phyloP scores from a whole-genome alignment of 2,797 vertebrate genomes.

The Eulemur coronatus region DNA sequence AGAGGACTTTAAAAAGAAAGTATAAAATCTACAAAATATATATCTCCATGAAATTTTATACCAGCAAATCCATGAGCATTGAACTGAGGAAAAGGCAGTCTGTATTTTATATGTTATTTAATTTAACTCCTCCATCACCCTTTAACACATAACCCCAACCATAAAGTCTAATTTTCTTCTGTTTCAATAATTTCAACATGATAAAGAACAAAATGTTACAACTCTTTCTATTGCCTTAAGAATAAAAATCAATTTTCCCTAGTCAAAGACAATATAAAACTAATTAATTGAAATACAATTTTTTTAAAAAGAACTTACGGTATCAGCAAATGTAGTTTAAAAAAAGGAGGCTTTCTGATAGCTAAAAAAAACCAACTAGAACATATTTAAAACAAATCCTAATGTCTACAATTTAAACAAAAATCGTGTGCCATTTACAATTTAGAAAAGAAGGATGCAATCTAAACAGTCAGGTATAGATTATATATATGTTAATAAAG shows the following conservation, averaged over 20 bases:
- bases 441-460: background rate
- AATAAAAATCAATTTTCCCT: conserved; percentile 49
- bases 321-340: background rate
- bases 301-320: background rate
- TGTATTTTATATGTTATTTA: conserved; percentile 48
- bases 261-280: conserved; percentile 28
- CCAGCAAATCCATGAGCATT: conserved; percentile 12
- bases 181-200: conserved; percentile 43
- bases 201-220: conserved; percentile 48
- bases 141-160: background rate
- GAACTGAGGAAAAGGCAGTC: background rate
- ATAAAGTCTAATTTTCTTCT: conserved; percentile 45
- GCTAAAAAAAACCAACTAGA: background rate
- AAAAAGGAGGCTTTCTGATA: background rate
- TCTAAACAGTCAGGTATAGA: background rate
- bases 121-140: conserved; percentile 22
- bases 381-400: background rate
- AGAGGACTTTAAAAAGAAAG: conserved; percentile 9
- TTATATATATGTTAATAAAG: background rate
- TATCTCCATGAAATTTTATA: conserved; percentile 58
- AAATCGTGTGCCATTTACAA: background rate
- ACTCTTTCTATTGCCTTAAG: conserved; percentile 29
- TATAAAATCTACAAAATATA: conserved; percentile 46
- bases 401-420: background rate
- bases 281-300: conserved; percentile 53